phyloP scores from a whole-genome alignment of 2,797 vertebrate genomes.

The Margarornis squamiger region DNA sequence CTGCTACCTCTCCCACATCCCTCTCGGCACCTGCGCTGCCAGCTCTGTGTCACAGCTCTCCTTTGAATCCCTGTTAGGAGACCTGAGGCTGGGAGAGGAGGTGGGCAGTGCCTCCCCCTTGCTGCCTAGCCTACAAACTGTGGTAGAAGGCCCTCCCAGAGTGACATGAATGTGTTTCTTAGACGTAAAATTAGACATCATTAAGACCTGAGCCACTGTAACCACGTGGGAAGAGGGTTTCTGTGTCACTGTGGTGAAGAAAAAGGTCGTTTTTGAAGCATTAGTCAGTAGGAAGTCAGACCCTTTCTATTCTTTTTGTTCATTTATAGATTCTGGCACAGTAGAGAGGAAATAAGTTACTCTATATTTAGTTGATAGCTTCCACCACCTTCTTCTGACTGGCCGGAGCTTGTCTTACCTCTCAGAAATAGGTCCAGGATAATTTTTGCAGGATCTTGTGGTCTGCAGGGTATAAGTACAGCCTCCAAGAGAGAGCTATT shows the following conservation, averaged over 20 bases:
- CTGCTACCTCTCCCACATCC: background rate
- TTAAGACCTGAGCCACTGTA: background rate
- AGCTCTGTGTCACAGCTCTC: background rate
- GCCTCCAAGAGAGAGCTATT: background rate
- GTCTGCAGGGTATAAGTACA: background rate
- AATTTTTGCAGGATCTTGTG: fast-evolving
- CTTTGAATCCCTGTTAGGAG: background rate
- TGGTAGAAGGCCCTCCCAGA: background rate
- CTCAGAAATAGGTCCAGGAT: background rate
- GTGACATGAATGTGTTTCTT: background rate
- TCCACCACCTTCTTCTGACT: background rate
- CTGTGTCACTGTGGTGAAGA: background rate
- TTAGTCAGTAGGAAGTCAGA: background rate
- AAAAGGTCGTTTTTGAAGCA: background rate
- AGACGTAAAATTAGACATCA: background rate
- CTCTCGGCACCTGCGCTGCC: fast-evolving
- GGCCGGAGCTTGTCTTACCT: background rate
- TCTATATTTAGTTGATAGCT: background rate
- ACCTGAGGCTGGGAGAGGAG: background rate
- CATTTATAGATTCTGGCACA: background rate
- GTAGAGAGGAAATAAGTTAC: background rate
- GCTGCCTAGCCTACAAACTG: background rate
- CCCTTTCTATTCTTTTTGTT: background rate
- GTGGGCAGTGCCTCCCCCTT: background rate
- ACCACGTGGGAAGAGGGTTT: background rate